phyloP scores from a whole-genome alignment of 2,888 invertebrate species.

The Luperina nickerlii region DNA sequence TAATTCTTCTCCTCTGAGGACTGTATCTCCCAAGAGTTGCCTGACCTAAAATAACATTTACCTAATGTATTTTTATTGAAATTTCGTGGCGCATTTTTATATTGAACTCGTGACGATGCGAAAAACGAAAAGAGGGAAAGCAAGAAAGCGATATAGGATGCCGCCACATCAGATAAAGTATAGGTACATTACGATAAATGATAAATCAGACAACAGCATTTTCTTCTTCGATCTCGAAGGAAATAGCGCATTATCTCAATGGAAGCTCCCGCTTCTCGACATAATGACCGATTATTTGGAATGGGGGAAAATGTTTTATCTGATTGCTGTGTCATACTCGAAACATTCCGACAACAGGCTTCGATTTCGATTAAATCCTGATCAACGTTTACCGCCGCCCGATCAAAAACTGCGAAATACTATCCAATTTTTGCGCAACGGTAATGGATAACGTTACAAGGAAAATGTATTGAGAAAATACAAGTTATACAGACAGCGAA shows the following conservation, averaged over 20 bases:
- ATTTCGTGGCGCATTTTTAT: background rate
- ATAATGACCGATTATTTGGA: conserved; percentile 83
- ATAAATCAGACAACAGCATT: conserved; percentile 71
- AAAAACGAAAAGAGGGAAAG: conserved; percentile 9
- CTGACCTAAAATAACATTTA: conserved; percentile 78
- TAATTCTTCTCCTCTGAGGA: conserved; percentile 95
- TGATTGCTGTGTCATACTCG: conserved; percentile 67
- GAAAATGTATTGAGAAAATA: conserved; percentile 39
- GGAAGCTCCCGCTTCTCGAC: conserved; percentile 74
- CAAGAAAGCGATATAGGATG: background rate
- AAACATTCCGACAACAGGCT: conserved; percentile 61
- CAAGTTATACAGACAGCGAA: conserved; percentile 11
- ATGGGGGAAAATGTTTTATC: conserved; percentile 81
- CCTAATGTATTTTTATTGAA: conserved; percentile 42
- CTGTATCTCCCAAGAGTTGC: conserved; percentile 91
- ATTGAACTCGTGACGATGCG: background rate
- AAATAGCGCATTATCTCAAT: conserved; percentile 75
- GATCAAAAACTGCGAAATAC: conserved; percentile 53
- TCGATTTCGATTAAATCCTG: conserved; percentile 70
- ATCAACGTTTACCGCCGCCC: conserved; percentile 45
- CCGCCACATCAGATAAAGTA: conserved; percentile 41
- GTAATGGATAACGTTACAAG: conserved; percentile 12
- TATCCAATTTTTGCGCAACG: conserved; percentile 47
- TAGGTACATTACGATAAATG: conserved; percentile 63
- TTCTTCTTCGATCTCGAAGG: conserved; percentile 71